Base-by-base conservation (phyloP, 2,113 vertebrate species). In the Phyllostomus hastatus region DNA sequence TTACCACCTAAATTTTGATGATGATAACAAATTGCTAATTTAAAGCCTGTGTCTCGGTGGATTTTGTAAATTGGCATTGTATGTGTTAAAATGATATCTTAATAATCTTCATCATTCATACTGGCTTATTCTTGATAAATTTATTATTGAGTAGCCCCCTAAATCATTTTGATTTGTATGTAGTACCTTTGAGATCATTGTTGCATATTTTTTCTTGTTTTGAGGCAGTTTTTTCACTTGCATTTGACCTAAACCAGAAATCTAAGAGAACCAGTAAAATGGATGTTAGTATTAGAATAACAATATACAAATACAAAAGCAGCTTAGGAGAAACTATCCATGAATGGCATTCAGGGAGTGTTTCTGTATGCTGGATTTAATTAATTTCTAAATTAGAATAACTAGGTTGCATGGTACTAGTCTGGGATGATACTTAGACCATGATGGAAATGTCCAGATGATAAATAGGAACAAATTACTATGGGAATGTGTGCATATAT, bases 391-490 rank as follows among this genome's bases (percentile, higher is more conserved):
- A 94, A 93, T 82, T 50, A 85, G 61, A 88, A 88, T 93, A 57
- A 70, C 46, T 84, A 59, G 33, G 80, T 69, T 64, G 57, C 17
- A 67, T 79, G 54, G 5, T 26, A 69, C 12, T 80, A 88, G 15
- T 84, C 57, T 83, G 43, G 28, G 14, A 52, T 72, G 48, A 66
- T 38, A 54, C 59, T 83, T 88, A 76, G 72, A 91, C 67, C 35
- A 54, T 66, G 83, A 79, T 92, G 61, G 22, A 88, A 88, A 73
- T 57, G 35, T 96, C 50, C 54, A 93, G 80, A 87, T 90, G 90
- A 97, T 92, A 67, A 87, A 93, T 61, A 93, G n/a, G 31, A 76
- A 85, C n/a, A 95, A 88, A 76, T 95, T 72, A 64, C 22, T 70
- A n/a, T 48, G 57, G 31, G 35, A 17, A 33, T 86, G 54, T 87